Percentiles rank a stretch among this genome's conserved stretches.
Evolutionary conservation across 2,888 invertebrate species (phyloP).

Genomic region (Seira ritae): DNA sequence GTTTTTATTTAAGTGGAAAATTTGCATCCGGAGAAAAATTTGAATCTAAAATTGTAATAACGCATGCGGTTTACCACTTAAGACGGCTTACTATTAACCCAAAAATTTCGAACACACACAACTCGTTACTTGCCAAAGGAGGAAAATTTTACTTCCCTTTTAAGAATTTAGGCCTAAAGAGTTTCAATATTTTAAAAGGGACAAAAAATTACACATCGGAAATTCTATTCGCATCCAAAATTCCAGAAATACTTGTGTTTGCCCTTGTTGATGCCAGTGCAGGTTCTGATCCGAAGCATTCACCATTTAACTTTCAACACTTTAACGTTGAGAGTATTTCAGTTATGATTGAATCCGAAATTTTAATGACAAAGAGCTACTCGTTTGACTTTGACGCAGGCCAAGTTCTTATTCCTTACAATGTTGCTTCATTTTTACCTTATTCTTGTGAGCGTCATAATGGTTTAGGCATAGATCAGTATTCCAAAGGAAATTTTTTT

Average conservation of each 20-base stretch:
- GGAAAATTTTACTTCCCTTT: not conserved
- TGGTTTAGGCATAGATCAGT: not conserved
- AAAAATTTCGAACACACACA: not conserved
- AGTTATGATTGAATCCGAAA: not conserved
- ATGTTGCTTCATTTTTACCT: not conserved
- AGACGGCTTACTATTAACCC: not conserved
- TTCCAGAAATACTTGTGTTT: not conserved
- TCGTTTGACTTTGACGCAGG: not conserved
- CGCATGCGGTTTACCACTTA: not conserved
- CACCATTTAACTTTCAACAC: not conserved
- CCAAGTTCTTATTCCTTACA: not conserved
- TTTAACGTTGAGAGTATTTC: not conserved
- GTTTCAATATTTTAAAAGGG: not conserved
- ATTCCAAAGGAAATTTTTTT: not conserved
- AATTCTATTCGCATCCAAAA: not conserved
- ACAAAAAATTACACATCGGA: not conserved
- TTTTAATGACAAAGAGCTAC: not conserved
- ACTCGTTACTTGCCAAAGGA: not conserved
- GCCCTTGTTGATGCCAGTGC: not conserved
- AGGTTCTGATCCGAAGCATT: not conserved
- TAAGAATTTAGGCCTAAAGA: not conserved
- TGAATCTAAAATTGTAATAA: not conserved
- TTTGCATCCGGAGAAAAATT: not conserved
- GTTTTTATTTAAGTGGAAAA: not conserved
- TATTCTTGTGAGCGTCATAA: not conserved